Evolutionary conservation across 2,113 vertebrate species (phyloP), one percentile per base, ranked within the genome.

Genomic region (Python bivittatus): DNA sequence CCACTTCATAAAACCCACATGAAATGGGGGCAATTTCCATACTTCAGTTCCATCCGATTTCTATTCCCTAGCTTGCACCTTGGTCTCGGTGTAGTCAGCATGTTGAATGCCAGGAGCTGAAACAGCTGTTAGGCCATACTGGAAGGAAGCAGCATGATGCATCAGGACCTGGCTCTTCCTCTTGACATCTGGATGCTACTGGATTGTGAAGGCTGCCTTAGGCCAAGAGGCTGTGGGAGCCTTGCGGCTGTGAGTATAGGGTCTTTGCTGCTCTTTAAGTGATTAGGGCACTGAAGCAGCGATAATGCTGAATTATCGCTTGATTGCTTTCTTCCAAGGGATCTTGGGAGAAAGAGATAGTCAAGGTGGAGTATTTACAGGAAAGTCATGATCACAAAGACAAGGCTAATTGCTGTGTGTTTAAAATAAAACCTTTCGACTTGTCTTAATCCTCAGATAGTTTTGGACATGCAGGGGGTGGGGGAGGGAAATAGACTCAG

Each of bases 41-140:
- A 0, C 91, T 95, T 95, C 56, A 1, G 86, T 83, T 56, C 88
- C 87, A 88, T 38, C 92, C 91, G 96, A 88, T 27, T 95, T 95
- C 94, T 3, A 6, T 93, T 83, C 94, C 94, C 93, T 12, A 0
- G 92, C 87, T 79, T 22, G 89, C 0, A 33, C 0, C 4, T 93
- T 91, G 2, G 91, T 57, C 93, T 84, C 94, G 27, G 93, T 8
- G 27, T 90, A 92, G 95, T 95, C 96, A 94, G 97, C 97, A 97
- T 97, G 97, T 98, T 98, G 97, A 94, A 94, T 54, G 98, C 97
- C 99, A 99, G 98, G 98, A 99, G 99, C 98, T 97, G 98, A 98
- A 98, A 98, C 99, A 99, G 99, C 99, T 99, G 99, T 99, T 91
- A 94, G 96, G 97, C 98, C 98, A 99, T 98, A 98, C 98, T 98